Evolutionary conservation across 2,888 invertebrate species (phyloP), one percentile per base, ranked within the genome.

Genomic region (Hofmannophila pseudospretella): DNA sequence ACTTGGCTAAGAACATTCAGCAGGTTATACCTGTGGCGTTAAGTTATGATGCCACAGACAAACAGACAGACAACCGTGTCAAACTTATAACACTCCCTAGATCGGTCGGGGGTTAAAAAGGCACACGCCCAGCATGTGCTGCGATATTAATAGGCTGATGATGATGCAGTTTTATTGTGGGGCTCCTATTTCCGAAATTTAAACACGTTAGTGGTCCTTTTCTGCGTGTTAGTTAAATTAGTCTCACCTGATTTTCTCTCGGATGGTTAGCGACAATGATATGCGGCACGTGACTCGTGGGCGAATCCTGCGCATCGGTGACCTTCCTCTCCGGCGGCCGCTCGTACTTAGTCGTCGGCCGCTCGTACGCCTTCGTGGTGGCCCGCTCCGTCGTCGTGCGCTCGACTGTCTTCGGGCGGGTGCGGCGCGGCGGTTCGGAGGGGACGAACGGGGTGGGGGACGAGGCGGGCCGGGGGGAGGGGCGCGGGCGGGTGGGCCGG

Each of bases 161-260:
- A n/a, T n/a, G n/a, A n/a, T n/a, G n/a, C n/a, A n/a, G n/a, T n/a
- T n/a, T n/a, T n/a, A n/a, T n/a, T n/a, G n/a, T n/a, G n/a, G n/a
- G n/a, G n/a, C n/a, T n/a, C n/a, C n/a, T n/a, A n/a, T n/a, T n/a
- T n/a, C n/a, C n/a, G n/a, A n/a, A n/a, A n/a, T n/a, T n/a, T n/a
- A n/a, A n/a, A n/a, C n/a, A n/a, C n/a, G n/a, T n/a, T n/a, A n/a
- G n/a, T n/a, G n/a, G n/a, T n/a, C n/a, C n/a, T n/a, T n/a, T n/a
- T 5, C 5, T 19, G 19, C 19, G 20, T 20, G 20, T 20, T 20
- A 12, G 14, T 3, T 28, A 28, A 28, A 28, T 10, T 23, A 3
- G 23, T 3, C 93, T 90, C 65, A 82, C 85, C 70, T 95, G 95
- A 62, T 96, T 95, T 57, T 95, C 95, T 68, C 93, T 92, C 2